Evolutionary conservation across 2,888 invertebrate species (phyloP).

Genomic region (Junonia oenone): DNA sequence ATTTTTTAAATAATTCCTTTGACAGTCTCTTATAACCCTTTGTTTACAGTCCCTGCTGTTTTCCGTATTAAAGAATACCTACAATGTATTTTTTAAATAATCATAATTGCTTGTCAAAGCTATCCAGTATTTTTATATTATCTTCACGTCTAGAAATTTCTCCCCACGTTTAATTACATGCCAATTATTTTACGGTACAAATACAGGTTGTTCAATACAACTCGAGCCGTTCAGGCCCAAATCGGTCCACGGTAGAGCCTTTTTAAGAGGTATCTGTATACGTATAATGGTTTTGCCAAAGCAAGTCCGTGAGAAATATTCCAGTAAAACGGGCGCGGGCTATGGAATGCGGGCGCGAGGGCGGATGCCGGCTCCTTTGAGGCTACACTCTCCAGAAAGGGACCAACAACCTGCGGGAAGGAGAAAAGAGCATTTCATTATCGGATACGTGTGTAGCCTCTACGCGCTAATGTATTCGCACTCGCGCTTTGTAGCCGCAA

Average conservation of each 20-base stretch:
- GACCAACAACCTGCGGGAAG: slow-evolving; percentile 62
- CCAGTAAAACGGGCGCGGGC: slow-evolving; percentile 60
- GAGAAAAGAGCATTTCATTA: slow-evolving; percentile 62
- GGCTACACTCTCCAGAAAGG: slow-evolving; percentile 59
- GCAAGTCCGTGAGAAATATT: slow-evolving; percentile 78
- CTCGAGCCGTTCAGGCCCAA: slow-evolving; percentile 38
- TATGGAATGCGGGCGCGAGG: slow-evolving; percentile 71
- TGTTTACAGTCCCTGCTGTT: neutral
- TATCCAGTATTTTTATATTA: slow-evolving; percentile 20
- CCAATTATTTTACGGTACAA: slow-evolving; percentile 39
- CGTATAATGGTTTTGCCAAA: slow-evolving; percentile 69
- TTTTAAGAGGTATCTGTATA: slow-evolving; percentile 41
- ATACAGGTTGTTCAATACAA: slow-evolving; percentile 36
- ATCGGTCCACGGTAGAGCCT: slow-evolving; percentile 40
- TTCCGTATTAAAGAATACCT: neutral
- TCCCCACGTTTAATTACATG: slow-evolving; percentile 35
- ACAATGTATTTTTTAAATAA: too few species aligned
- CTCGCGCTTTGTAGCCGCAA: slow-evolving; percentile 23
- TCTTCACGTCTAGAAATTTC: slow-evolving; percentile 28
- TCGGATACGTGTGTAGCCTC: slow-evolving; percentile 48
- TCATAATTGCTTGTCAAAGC: too few species aligned
- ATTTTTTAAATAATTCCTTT: neutral
- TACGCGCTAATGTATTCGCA: slow-evolving; percentile 34
- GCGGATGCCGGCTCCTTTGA: slow-evolving; percentile 77
- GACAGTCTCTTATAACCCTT: neutral